Percentiles rank a stretch among this genome's conserved stretches.
These are phyloP conservation scores for Pogonocherus hispidulus DNA, from an alignment of 2,888 invertebrate genomes.

Conservation along the genomic window DNA sequence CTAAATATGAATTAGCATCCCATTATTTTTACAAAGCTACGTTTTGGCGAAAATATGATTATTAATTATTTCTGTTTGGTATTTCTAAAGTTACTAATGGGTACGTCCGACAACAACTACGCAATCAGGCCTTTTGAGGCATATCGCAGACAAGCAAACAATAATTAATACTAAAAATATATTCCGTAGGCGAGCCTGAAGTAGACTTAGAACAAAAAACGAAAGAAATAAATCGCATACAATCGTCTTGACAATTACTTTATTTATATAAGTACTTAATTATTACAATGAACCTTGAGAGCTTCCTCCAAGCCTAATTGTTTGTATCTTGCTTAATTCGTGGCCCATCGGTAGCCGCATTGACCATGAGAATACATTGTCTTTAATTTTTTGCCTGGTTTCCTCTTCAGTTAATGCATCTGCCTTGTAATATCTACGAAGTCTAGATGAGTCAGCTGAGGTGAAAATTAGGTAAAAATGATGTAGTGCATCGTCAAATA, in stretches of 20 bases:
- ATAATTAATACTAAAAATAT: background rate
- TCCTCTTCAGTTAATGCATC: background rate
- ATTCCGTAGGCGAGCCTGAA: background rate
- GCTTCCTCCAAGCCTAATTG: constrained; percentile 11
- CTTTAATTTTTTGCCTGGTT: background rate
- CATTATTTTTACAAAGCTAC: too few species aligned
- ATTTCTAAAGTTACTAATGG: background rate
- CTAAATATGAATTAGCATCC: too few species aligned
- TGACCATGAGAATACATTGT: constrained; percentile 18
- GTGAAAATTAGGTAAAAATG: too few species aligned
- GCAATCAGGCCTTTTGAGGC: background rate
- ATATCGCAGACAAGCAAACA: background rate
- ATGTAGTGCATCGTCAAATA: too few species aligned
- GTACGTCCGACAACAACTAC: background rate
- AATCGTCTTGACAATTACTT: constrained; percentile 12
- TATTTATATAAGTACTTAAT: constrained; percentile 3
- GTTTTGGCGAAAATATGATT: too few species aligned
- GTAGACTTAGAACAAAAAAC: background rate
- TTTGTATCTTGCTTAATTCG: constrained; percentile 10
- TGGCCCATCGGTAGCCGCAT: background rate
- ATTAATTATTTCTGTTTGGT: constrained; percentile 4
- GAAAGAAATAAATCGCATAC: background rate
- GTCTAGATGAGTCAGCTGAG: constrained; percentile 1
- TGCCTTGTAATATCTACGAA: too few species aligned
- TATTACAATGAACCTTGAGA: constrained; percentile 2